These are phyloP conservation scores for Caretta caretta DNA, from an alignment of 2,113 vertebrate genomes.

Conservation along the genomic window DNA sequence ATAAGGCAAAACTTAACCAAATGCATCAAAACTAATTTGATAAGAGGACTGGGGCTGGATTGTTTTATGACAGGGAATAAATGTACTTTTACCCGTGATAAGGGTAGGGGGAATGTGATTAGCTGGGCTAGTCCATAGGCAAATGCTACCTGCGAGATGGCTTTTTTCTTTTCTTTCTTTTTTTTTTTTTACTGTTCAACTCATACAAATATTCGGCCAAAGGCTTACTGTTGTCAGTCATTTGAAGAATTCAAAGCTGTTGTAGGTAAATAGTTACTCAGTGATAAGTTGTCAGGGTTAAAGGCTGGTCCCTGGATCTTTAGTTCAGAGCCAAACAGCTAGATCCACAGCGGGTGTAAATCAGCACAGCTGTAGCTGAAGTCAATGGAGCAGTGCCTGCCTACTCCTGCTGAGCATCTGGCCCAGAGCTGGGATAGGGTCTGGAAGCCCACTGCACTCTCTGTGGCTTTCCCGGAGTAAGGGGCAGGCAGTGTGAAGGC, in stretches of 20 bases:
- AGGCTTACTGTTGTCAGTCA: background rate
- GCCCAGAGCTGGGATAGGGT: background rate
- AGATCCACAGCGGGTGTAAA: background rate
- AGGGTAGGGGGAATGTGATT: background rate
- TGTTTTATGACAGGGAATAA: background rate
- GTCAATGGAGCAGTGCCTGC: background rate
- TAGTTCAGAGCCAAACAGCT: background rate
- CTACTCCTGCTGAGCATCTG: background rate
- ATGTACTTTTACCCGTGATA: background rate
- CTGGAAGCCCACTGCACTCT: background rate
- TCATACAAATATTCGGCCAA: background rate
- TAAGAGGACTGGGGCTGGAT: background rate
- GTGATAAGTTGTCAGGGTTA: background rate
- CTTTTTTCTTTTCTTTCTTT: background rate
- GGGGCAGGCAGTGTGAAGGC: background rate
- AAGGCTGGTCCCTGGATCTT: background rate
- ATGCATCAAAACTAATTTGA: no score
- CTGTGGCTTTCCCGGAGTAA: background rate
- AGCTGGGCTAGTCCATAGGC: fast-evolving
- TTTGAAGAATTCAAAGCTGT: background rate
- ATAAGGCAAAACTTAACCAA: background rate
- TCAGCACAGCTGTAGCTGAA: background rate
- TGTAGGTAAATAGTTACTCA: background rate
- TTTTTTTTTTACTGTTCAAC: background rate
- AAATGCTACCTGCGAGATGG: background rate